Percentiles rank a stretch among this genome's conserved stretches.
These are phyloP conservation scores for Daubentonia madagascariensis DNA, from an alignment of 2,113 vertebrate species.

Conservation along the genomic window DNA sequence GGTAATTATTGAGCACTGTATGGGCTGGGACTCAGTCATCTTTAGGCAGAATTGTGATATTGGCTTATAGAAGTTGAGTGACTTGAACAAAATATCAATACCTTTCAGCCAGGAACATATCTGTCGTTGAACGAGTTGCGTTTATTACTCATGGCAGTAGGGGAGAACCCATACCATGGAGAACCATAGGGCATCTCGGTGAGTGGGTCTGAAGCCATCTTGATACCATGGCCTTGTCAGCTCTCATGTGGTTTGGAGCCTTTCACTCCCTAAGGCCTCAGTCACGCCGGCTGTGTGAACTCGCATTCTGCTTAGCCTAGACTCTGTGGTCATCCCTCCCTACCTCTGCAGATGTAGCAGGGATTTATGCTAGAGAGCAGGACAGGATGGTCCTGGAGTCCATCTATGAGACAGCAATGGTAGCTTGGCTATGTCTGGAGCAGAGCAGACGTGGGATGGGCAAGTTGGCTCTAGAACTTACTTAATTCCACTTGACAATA, in stretches of 20 bases:
- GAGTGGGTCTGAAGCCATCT: background rate
- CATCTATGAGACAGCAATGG: background rate
- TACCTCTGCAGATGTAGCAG: background rate
- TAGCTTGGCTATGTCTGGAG: background rate
- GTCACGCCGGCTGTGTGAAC: background rate
- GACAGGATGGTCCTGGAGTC: background rate
- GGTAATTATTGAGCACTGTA: background rate
- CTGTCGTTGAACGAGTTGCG: background rate
- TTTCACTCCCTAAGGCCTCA: background rate
- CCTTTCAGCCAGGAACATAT: background rate
- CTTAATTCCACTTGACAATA: background rate
- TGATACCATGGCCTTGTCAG: slow-evolving; percentile 58
- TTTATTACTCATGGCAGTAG: background rate
- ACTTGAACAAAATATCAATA: background rate
- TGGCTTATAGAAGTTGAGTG: background rate
- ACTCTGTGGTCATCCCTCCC: background rate
- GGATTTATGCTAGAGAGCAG: background rate
- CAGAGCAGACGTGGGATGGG: background rate
- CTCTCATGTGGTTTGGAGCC: slow-evolving; percentile 54
- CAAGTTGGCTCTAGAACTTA: background rate
- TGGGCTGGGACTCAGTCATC: background rate
- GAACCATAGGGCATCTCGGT: background rate
- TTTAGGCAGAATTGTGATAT: background rate
- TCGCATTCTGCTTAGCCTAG: background rate
- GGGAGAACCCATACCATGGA: background rate